Percentiles rank a stretch among this genome's conserved stretches.
Evolutionary conservation across 2,797 vertebrate genomes (phyloP).

Genomic region (Leptatherina wallacei): DNA sequence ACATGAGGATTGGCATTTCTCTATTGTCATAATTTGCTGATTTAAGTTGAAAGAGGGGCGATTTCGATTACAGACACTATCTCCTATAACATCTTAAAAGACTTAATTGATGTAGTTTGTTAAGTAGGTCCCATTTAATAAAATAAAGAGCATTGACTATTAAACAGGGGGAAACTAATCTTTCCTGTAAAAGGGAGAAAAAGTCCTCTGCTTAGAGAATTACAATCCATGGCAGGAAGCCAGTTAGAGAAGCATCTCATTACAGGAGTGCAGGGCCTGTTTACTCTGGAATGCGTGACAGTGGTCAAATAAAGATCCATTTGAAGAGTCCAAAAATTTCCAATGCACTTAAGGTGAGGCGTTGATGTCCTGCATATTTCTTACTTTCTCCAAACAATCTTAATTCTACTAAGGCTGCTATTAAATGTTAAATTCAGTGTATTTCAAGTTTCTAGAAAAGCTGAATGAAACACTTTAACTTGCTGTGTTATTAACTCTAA

Average conservation of each 20-base stretch:
- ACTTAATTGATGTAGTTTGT: constrained; percentile 19
- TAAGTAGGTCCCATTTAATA: constrained; percentile 34
- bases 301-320: constrained; percentile 45
- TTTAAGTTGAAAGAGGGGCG: constrained; percentile 20
- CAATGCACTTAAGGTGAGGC: neutral
- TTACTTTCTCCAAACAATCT: neutral
- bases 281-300: constrained; percentile 41
- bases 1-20: constrained; percentile 19
- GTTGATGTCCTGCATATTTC: neutral
- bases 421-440: neutral
- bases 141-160: constrained; percentile 13
- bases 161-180: neutral
- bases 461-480: neutral
- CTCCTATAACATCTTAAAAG: neutral
- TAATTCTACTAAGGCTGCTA: neutral
- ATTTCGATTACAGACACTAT: constrained; percentile 1
- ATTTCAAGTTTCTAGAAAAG: neutral
- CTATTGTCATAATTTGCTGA: constrained; percentile 18
- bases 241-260: constrained; percentile 52
- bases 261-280: constrained; percentile 36
- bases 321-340: constrained; percentile 10
- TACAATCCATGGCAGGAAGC: constrained; percentile 47
- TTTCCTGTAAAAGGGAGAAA: constrained; percentile 31
- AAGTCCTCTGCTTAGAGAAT: constrained; percentile 33
- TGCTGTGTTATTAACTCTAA: neutral